Evolutionary conservation across 2,797 vertebrate genomes (phyloP), one percentile per base, ranked within the genome.

Genomic region (Molothrus ater): DNA sequence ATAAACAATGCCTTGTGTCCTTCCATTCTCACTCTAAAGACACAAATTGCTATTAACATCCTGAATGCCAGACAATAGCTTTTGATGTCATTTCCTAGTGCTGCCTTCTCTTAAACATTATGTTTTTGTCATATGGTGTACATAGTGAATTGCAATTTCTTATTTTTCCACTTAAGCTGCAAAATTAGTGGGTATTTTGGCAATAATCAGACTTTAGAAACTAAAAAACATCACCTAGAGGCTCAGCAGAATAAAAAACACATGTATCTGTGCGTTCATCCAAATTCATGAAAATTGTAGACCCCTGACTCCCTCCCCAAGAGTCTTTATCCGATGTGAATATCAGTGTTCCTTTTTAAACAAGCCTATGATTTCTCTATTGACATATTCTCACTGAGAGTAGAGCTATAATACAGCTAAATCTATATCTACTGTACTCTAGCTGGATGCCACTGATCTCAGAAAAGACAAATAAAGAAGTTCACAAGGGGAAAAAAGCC

Each of bases 1-100:
- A 94, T 82, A 92, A 96, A 94, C 95, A 91, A 82, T 47, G 61
- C 17, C 51, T 60, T 18, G 24, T 32, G 45, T 85, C 79, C 86
- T 92, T 71, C 50, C 19, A 11, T 50, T 78, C 90, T 47, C 60
- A 68, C 57, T 24, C 31, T 48, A 82, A 92, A 79, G 76, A 73
- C 36, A 73, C 69, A 92, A 93, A 75, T 74, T 86, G 75, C n/a
- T 90, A 51, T 65, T 81, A 85, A 53, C 45, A 69, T 17, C 50
- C 34, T 63, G 21, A 83, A 70, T 93, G 91, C 74, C 69, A 88
- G 51, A 74, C 25, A 86, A 50, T 1, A 51, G 20, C 16, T 61
- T 86, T 51, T 72, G 32, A 69, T 69, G 31, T 66, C 3, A 14
- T 45, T 89, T 86, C 75, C 43, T 80, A 69, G 42, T 2, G 13